Base-by-base conservation (phyloP, 2,113 vertebrate species). In the Leucosticte australis region DNA sequence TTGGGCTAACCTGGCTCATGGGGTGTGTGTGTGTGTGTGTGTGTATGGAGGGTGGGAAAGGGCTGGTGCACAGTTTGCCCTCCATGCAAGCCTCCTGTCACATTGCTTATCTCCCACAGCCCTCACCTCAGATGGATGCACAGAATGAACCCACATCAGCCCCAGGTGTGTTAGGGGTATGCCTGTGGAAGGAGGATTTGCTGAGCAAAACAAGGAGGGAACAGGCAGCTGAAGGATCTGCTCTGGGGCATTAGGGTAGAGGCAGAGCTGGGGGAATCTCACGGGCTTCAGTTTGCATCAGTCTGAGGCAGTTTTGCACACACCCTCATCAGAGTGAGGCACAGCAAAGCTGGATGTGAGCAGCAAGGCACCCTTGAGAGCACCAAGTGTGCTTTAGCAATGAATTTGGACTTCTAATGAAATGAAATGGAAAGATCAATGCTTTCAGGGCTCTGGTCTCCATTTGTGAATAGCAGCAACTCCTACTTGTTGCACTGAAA, bases 21-120 rank as follows among this genome's bases (percentile, higher is more conserved):
- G 28, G n/a, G 27, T 10, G 10, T 30, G 50, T 52, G 50, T 18
- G 28, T 31, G 52, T 44, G 5, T 8, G 56, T 10, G n/a, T 33
- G 35, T n/a, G n/a, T 31, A 6, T 82, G 35, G 23, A 35, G 12
- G 9, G 27, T 56, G 37, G n/a, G 46, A 75, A 59, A 22, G 50
- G 42, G 64, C 33, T 3, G 2, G 35, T 30, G 35, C 65, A 75
- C 15, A 24, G 17, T 53, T 60, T 69, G 18, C 11, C n/a, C 9
- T 83, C n/a, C 1, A 0, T 1, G 0, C 7, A 3, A 70, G 28
- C 28, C 28, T 74, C 1, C 0, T 62, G 23, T 50, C 33, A 13
- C 28, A 9, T 28, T 77, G 57, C n/a, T 70, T 9, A 10, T 26
- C 3, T 10, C 33, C 59, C 50, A 24, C 41, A 81, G 53, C 46